A percentile compares a stretch with the other conserved stretches of the same genome.
These are phyloP conservation scores for Podarcis muralis DNA, from an alignment of 2,113 vertebrate species.

Conservation along the genomic window DNA sequence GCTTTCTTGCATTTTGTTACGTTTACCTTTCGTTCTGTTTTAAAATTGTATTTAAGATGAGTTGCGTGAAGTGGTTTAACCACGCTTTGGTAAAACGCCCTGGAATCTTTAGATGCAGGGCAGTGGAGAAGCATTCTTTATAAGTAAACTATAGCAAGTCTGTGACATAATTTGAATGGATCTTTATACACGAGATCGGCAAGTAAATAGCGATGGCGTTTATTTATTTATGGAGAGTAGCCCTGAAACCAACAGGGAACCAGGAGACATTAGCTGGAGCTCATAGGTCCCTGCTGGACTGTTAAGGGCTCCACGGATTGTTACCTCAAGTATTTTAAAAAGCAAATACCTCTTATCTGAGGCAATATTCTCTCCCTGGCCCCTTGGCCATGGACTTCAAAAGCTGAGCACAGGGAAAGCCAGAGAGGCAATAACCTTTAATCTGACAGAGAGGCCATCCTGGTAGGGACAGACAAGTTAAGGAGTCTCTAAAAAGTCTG, in stretches of 20 bases:
- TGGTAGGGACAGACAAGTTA: constrained; percentile 71
- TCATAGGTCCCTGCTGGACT: constrained; percentile 73
- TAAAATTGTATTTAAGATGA: not conserved
- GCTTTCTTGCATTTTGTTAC: not conserved
- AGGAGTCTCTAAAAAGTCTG: constrained; percentile 75
- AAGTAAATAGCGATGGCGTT: constrained; percentile 74
- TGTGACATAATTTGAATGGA: constrained; percentile 21
- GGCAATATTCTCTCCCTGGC: constrained; percentile 73
- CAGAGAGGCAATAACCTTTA: constrained; percentile 77
- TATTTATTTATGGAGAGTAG: constrained; percentile 77
- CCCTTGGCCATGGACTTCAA: constrained; percentile 83
- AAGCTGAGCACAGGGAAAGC: constrained; percentile 71
- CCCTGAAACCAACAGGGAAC: constrained; percentile 75
- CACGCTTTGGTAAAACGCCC: not conserved
- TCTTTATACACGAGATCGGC: constrained; percentile 68
- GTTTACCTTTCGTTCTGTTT: not conserved
- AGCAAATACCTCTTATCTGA: constrained; percentile 77
- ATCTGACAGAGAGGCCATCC: constrained; percentile 65
- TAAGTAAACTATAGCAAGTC: not conserved
- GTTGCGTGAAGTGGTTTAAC: not conserved
- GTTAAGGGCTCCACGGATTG: constrained; percentile 60
- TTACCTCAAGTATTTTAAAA: constrained; percentile 68
- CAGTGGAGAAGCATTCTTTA: not conserved
- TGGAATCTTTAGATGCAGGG: not conserved
- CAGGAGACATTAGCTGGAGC: constrained; percentile 72